Conservation (phyloP, 2,888 invertebrate species). For the Geotrupes spiniger region DNA sequence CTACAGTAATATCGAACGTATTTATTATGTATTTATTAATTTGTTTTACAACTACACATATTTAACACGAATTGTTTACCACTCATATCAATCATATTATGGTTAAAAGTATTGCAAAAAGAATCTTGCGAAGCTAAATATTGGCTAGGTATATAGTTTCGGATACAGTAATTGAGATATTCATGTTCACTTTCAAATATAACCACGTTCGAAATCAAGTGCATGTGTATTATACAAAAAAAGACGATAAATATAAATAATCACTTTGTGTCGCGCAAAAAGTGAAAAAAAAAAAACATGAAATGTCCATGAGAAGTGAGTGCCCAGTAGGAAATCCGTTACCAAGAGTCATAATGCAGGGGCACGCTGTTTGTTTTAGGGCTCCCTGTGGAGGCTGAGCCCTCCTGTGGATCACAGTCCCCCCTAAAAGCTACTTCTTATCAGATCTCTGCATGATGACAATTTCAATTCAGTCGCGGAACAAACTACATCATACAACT, state of each 20-base stretch:
- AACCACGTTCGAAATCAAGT: no score
- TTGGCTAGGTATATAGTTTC: no score
- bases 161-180: no score
- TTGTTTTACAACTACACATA: no score
- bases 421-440: conserved; percentile 49
- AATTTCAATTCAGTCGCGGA: conserved; percentile 46
- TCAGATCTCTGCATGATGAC: conserved; percentile 52
- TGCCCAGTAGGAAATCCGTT: conserved; percentile 48
- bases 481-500: conserved; percentile 20
- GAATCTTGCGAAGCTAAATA: no score
- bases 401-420: conserved; percentile 37
- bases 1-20: no score
- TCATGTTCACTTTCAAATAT: no score
- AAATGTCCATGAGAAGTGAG: conserved; percentile 27
- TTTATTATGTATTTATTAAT: no score
- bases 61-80: no score
- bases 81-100: no score
- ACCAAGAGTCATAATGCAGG: conserved; percentile 43
- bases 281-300: conserved; percentile 13
- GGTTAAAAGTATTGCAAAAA: no score
- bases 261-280: conserved; percentile 11
- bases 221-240: not conserved
- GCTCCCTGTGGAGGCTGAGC: conserved; percentile 42
- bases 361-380: conserved; percentile 50
- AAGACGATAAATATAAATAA: conserved; percentile 13